Evolutionary conservation across 1,140 invertebrate genomes (phyloP).

Genomic region (Helicoverpa zea): DNA sequence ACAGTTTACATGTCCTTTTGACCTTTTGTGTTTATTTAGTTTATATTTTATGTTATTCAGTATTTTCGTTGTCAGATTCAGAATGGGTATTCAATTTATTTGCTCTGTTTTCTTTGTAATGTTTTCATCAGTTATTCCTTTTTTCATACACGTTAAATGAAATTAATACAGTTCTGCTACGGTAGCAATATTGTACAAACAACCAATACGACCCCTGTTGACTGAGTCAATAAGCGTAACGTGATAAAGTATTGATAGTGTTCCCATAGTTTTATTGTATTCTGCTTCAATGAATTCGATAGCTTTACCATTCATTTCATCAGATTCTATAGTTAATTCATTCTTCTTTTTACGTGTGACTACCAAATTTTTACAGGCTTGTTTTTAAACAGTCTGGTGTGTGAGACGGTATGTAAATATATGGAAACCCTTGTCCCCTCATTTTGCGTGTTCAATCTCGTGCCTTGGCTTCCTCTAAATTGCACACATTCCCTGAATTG

Average conservation of each 20-base stretch:
- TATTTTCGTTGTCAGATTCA: no score
- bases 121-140: background rate
- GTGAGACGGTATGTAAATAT: background rate
- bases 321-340: background rate
- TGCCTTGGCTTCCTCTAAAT: conserved; percentile 17
- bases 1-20: conserved; percentile 9
- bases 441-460: conserved; percentile 28
- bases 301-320: conserved; percentile 1
- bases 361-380: no score
- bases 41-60: background rate
- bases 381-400: background rate
- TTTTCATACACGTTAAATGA: conserved; percentile 17
- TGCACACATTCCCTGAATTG: conserved; percentile 31
- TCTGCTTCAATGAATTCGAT: background rate
- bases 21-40: background rate
- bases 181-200: conserved; percentile 21
- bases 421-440: background rate
- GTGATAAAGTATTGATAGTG: conserved; percentile 26
- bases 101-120: background rate
- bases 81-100: background rate
- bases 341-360: background rate
- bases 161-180: conserved; percentile 20
- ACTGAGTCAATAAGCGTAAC: conserved; percentile 27
- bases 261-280: background rate
- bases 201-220: conserved; percentile 16